These are phyloP conservation scores for Thryonomys swinderianus DNA, from an alignment of 2,113 vertebrate genomes.

Conservation along the genomic window DNA sequence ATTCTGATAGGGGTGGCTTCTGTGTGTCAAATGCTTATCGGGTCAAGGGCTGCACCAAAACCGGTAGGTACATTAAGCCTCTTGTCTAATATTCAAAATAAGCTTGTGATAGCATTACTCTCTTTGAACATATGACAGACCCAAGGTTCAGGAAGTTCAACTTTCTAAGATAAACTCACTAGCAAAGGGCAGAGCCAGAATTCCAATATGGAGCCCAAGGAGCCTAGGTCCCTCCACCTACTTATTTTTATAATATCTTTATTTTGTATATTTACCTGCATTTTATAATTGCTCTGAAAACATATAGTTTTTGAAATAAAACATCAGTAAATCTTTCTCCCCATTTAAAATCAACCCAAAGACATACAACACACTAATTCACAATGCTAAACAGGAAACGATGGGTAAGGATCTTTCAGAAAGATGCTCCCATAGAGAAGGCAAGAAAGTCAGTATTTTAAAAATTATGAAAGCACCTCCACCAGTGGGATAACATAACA, in stretches of 20 bases:
- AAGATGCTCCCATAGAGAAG: not conserved
- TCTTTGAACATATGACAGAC: not conserved
- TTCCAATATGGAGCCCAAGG: not conserved
- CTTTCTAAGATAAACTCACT: not conserved
- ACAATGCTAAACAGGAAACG: not conserved
- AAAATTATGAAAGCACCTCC: not conserved
- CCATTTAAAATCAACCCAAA: slow-evolving; percentile 1
- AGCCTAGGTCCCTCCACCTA: no score
- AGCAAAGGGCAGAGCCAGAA: not conserved
- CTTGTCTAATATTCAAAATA: not conserved
- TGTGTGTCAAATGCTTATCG: accelerated
- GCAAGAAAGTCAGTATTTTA: not conserved
- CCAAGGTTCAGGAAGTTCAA: no score
- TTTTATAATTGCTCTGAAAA: not conserved
- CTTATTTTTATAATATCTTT: not conserved
- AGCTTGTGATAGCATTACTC: not conserved
- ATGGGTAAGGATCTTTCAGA: not conserved
- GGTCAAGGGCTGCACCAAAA: not conserved
- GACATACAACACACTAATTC: not conserved
- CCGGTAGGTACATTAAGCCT: no score
- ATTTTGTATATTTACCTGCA: not conserved
- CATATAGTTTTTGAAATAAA: not conserved
- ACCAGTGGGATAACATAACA: accelerated
- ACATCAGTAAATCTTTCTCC: not conserved
- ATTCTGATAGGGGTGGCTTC: no score